Evolutionary conservation across 2,888 invertebrate species (phyloP).

Genomic region (Julus scandinavius): DNA sequence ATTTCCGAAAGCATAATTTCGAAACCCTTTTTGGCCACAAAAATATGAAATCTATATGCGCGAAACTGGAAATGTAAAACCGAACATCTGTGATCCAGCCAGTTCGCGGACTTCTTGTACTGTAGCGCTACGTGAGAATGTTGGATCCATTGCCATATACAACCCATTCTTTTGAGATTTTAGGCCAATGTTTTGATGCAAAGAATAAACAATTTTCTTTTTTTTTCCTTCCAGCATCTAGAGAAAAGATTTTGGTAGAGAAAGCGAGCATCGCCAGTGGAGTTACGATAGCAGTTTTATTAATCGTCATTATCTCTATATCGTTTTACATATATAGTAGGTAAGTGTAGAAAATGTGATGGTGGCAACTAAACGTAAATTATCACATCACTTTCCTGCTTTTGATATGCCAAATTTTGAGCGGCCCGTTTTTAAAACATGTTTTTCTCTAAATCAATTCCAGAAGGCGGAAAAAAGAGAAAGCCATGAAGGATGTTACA

Average conservation of each 20-base stretch:
- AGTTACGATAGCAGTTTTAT: constrained; percentile 73
- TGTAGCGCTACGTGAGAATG: no score
- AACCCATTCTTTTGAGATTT: not conserved
- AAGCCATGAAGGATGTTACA: not conserved
- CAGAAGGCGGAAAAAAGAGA: constrained; percentile 51
- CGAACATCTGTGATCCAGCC: no score
- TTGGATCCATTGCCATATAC: no score
- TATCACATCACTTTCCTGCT: no score
- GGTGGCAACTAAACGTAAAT: not conserved
- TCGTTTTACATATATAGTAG: constrained; percentile 61
- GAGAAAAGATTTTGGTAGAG: constrained; percentile 85
- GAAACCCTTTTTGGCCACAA: no score
- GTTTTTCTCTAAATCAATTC: not conserved
- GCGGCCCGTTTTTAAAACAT: not conserved
- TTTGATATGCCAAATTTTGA: not conserved
- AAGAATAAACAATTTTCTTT: not conserved
- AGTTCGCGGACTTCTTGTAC: no score
- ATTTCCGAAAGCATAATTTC: no score
- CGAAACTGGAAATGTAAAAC: no score
- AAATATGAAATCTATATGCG: no score
- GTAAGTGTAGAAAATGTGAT: constrained; percentile 45
- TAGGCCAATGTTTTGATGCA: not conserved
- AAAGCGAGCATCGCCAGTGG: constrained; percentile 89
- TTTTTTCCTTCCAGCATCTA: constrained; percentile 71
- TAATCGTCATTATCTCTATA: constrained; percentile 65